Evolutionary conservation across 2,113 vertebrate genomes (phyloP), one percentile per base, ranked within the genome.

Genomic region (Lucifuga dentata): DNA sequence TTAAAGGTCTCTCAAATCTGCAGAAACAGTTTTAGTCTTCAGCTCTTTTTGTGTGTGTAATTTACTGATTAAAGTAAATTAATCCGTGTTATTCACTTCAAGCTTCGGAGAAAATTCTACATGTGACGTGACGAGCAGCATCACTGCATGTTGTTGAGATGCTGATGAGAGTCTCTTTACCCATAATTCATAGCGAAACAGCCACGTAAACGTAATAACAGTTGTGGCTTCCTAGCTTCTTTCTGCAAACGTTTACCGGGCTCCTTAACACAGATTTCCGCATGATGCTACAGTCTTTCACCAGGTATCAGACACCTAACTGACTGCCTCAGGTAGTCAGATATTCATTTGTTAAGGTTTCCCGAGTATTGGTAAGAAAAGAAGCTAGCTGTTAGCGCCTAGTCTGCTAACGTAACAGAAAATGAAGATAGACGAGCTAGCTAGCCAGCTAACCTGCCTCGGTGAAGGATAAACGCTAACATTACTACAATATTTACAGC

Each of bases 151-250:
- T 15, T 23, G 6, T 12, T 46, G 11, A 39, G 29, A 10, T 43
- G 38, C 51, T 62, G 60, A 68, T 46, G 55, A 39, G 43, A 46
- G 17, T 2, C 23, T 21, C 15, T 35, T 39, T 78, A 86, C 91
- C 92, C 92, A 92, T 9, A 85, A 92, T 93, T 80, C 92, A 76
- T 16, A n/a, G 80, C 84, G 78, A 23, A 24, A 5, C 1, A 70
- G 89, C 88, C 92, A 93, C 92, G 91, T 91, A 85, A 87, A 87
- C 91, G 50, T 64, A 13, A 1, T 11, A 50, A 6, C n/a, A 32
- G 11, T 16, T 26, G 20, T 23, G 5, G 17, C 5, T 46, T 8
- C 52, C 24, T 55, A 33, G 49, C 64, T 2, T n/a, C 8, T 44
- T 6, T 40, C 11, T 35, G 24, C 16, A 45, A 5, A 5, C 13